These are phyloP conservation scores for Pomacea canaliculata DNA, from an alignment of 2,888 invertebrate genomes.

Conservation along the genomic window DNA sequence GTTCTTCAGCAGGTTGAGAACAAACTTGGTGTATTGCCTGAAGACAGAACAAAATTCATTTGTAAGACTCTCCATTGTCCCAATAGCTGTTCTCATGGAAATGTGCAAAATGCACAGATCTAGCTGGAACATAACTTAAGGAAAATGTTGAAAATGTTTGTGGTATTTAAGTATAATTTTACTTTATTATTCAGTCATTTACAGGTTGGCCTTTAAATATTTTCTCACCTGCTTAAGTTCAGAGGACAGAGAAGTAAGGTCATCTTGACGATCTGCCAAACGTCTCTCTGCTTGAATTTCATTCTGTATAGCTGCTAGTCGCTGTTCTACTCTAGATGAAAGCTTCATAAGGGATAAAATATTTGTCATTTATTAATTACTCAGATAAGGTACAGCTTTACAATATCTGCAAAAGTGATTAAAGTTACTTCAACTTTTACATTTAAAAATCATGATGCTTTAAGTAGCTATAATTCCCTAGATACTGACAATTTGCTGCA, in stretches of 20 bases:
- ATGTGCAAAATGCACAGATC: too few relatives aligned
- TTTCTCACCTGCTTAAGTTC: slow-evolving; percentile 57
- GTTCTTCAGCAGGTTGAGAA: slow-evolving; percentile 43
- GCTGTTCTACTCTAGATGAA: slow-evolving; percentile 57
- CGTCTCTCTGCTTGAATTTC: slow-evolving; percentile 57
- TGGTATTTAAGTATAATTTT: too few relatives aligned
- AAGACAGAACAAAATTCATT: slow-evolving; percentile 6
- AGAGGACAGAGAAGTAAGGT: slow-evolving; percentile 55
- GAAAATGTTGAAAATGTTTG: too few relatives aligned
- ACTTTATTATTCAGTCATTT: too few relatives aligned
- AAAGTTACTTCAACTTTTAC: too few relatives aligned
- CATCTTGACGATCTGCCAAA: slow-evolving; percentile 50
- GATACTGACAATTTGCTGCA: too few relatives aligned
- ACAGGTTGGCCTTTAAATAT: background rate
- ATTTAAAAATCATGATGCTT: too few relatives aligned
- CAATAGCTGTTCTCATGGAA: slow-evolving; percentile 5
- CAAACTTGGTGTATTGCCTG: slow-evolving; percentile 51
- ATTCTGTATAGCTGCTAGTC: slow-evolving; percentile 58
- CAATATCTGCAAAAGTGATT: too few relatives aligned
- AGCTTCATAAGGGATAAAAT: slow-evolving; percentile 36
- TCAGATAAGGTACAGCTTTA: too few relatives aligned
- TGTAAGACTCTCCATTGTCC: slow-evolving; percentile 6
- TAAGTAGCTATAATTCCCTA: too few relatives aligned
- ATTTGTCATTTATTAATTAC: too few relatives aligned
- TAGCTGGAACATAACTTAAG: too few relatives aligned